Base-by-base conservation (phyloP, 2,113 vertebrate species). In the Channa maculata region DNA sequence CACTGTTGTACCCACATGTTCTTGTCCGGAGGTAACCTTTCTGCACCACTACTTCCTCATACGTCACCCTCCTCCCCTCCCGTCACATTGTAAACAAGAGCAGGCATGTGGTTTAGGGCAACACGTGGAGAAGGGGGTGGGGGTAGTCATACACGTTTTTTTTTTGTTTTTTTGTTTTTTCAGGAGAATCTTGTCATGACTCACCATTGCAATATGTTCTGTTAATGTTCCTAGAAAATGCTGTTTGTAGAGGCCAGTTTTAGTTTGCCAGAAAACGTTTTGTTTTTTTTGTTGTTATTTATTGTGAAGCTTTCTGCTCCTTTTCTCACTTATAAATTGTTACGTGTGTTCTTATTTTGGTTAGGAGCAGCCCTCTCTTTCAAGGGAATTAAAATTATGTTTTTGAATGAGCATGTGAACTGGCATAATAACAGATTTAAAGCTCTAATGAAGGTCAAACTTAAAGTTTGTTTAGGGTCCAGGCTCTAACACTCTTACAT, bases 1-100 rank as follows among this genome's bases (percentile, higher is more conserved):
- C 92, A 88, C 80, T 49, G 82, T 57, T 79, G 79, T 80, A 70
- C 75, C 74, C 83, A 60, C 80, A 72, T 77, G 85, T 84, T 80
- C 82, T 57, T 83, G 77, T 80, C 82, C 77, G 53, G 58, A 88
- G 64, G 6, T 85, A 87, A 85, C 78, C 62, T 73, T 71, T 65
- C 61, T 72, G 71, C 82, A 13, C 71, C 82, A 46, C 61, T 10
- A 65, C 71, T 88, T 87, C 88, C 88, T 72, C 66, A 68, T 86
- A 92, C 92, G 90, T 92, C 86, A 92, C 6, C 59, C 10, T 3
- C 37, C 48, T 2, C 54, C 79, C 63, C 83, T 68, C 61, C 4
- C 37, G 57, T 41, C 41, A 49, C 46, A 71, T 91, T 90, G 92
- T 93, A 91, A 93, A 93, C 92, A 92, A 88, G 71, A 79, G 81